phyloP scores from a whole-genome alignment of 2,888 invertebrate genomes.

The Nephrotoma flavescens region DNA sequence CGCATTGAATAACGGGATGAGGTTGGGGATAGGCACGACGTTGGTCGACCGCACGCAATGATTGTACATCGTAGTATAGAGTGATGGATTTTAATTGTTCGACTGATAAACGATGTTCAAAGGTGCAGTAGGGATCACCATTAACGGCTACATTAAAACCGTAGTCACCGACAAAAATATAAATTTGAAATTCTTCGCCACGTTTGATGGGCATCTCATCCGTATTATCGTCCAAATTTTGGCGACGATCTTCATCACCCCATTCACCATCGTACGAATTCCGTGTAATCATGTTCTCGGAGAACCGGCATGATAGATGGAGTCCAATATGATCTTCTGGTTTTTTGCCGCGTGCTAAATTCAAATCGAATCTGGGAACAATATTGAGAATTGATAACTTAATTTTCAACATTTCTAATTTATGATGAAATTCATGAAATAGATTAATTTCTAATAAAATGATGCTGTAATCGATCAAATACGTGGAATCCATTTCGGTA shows the following conservation, averaged over 20 bases:
- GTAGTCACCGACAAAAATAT: constrained; percentile 26
- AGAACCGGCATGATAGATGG: constrained; percentile 26
- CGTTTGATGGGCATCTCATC: constrained; percentile 27
- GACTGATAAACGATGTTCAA: constrained; percentile 24
- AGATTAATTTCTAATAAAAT: background rate
- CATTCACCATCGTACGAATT: constrained; percentile 25
- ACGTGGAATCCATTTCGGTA: background rate
- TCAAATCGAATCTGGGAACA: constrained; percentile 24
- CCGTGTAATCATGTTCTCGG: constrained; percentile 25
- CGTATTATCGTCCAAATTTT: constrained; percentile 19
- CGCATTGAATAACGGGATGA: constrained; percentile 29
- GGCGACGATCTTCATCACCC: constrained; percentile 26
- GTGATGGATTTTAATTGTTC: constrained; percentile 22
- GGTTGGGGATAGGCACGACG: constrained; percentile 28
- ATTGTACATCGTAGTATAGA: constrained; percentile 28
- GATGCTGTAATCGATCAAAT: background rate
- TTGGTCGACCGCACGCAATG: constrained; percentile 30
- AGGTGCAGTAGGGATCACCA: constrained; percentile 26
- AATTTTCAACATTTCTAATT: too few species aligned
- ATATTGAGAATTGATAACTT: background rate
- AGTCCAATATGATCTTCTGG: constrained; percentile 26
- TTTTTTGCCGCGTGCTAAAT: constrained; percentile 22
- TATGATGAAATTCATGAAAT: too few species aligned
- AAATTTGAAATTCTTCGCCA: constrained; percentile 29
- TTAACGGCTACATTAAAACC: constrained; percentile 30